Base-by-base conservation (phyloP, 2,113 vertebrate species). In the Aegotheles bennettii region DNA sequence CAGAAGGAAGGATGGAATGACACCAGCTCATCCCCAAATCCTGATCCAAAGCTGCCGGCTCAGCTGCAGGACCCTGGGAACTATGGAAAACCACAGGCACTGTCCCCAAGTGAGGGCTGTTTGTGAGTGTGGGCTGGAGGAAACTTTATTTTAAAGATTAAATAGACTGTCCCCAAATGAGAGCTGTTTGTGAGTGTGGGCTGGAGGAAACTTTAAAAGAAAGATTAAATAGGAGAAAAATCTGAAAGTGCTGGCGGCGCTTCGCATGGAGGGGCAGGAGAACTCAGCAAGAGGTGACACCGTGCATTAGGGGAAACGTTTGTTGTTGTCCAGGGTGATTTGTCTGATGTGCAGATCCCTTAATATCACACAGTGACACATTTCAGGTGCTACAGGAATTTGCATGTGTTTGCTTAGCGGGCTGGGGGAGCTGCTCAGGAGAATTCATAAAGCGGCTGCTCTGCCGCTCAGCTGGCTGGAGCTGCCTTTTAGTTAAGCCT, bases 51-150 rank as follows among this genome's bases (percentile, higher is more conserved):
- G 35, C 7, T 21, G 6, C 26, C 0, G 14, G 16, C 60, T 43
- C 36, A 28, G 45, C 36, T 36, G 28, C 35, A 7, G 9, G n/a
- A 19, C 19, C n/a, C 8, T 4, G 33, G 56, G 29, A 47, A 9
- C 11, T 14, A 53, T 1, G 17, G 47, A 40, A 79, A 48, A 40
- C 14, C 18, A 1, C 0, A 0, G 31, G 40, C 11, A 17, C 5
- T 12, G 23, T 6, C 35, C 61, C 43, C 68, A 20, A 1, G 4
- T 11, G 38, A 38, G 19, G 47, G 71, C 5, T 5, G 57, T 4
- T 43, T 35, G 42, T 11, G 33, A 47, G 53, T 36, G 11, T 29
- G 67, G n/a, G 59, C 53, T 35, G 71, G 13, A 5, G 48, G 35
- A 42, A 89, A 65, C 48, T 64, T 54, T 5, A 7, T 24, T 54